These are phyloP conservation scores for Spilosoma lubricipeda DNA, from an alignment of 2,888 invertebrate species.

Conservation along the genomic window DNA sequence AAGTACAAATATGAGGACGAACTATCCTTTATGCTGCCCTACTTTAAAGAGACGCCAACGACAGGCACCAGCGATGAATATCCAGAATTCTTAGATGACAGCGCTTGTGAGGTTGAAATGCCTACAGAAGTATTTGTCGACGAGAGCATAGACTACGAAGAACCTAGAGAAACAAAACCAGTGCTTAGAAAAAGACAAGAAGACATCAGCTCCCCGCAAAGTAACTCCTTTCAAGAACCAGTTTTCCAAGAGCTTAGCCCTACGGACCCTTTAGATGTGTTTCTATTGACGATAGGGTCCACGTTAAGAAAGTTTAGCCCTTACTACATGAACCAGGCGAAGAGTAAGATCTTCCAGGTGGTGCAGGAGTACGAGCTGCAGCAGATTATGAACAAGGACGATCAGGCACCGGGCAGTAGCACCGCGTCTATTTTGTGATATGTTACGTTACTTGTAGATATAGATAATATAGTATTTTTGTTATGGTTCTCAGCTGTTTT, in stretches of 20 bases:
- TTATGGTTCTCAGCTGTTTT: constrained; percentile 20
- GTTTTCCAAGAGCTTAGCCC: constrained; percentile 64
- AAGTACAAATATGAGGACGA: constrained; percentile 79
- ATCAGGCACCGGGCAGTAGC: constrained; percentile 48
- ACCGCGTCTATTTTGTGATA: constrained; percentile 30
- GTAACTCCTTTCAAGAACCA: constrained; percentile 31
- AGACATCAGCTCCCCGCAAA: constrained; percentile 36
- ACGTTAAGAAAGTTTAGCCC: constrained; percentile 75
- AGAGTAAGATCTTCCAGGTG: constrained; percentile 80
- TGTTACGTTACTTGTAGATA: constrained; percentile 15
- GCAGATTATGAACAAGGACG: constrained; percentile 70
- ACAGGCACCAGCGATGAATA: constrained; percentile 57
- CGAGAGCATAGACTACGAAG: constrained; percentile 57
- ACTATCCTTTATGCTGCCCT: constrained; percentile 72
- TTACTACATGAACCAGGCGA: constrained; percentile 78
- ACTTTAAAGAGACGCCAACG: constrained; percentile 62
- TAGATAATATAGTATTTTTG: constrained; percentile 36
- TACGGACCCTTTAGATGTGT: constrained; percentile 74
- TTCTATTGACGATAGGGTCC: constrained; percentile 73
- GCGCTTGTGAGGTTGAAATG: constrained; percentile 59
- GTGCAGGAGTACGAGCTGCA: constrained; percentile 80
- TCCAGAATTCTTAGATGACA: constrained; percentile 62
- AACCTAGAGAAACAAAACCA: constrained; percentile 64
- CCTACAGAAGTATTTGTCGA: constrained; percentile 61
- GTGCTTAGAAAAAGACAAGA: constrained; percentile 52